A percentile compares a stretch with the other conserved stretches of the same genome.
phyloP scores from a whole-genome alignment of 2,113 vertebrate genomes.

The Tursiops truncatus region DNA sequence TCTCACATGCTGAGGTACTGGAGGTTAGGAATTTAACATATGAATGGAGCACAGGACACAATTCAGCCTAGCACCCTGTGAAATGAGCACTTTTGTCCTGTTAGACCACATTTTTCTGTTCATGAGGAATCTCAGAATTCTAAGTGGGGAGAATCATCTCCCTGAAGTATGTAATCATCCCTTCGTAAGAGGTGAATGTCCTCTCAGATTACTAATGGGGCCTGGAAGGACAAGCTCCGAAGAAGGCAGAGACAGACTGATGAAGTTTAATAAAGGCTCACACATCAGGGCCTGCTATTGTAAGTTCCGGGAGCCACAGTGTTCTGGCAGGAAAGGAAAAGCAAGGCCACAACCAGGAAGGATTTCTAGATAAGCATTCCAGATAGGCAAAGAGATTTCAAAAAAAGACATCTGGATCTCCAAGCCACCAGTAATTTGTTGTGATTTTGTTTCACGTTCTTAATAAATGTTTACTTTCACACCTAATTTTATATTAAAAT shows the following conservation, averaged over 20 bases:
- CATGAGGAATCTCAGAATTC: not conserved
- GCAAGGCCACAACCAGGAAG: not conserved
- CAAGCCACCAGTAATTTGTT: not conserved
- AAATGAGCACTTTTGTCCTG: not conserved
- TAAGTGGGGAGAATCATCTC: not conserved
- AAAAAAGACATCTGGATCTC: not conserved
- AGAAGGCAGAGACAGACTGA: not conserved
- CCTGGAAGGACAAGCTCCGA: not conserved
- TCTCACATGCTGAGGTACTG: not conserved
- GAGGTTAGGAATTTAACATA: not conserved
- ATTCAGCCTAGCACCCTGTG: not conserved
- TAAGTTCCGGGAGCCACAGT: not conserved
- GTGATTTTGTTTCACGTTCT: not conserved
- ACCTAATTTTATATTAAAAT: not conserved
- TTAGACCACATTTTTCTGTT: not conserved
- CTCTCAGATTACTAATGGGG: not conserved
- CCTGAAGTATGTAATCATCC: not conserved
- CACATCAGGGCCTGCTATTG: not conserved
- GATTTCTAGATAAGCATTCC: not conserved
- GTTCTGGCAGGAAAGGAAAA: not conserved
- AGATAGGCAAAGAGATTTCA: not conserved
- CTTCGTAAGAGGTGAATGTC: not conserved
- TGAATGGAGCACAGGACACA: not conserved
- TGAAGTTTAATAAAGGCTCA: not conserved
- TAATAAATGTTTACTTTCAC: not conserved